Percentiles rank a stretch among this genome's conserved stretches.
Evolutionary conservation across 2,888 invertebrate species (phyloP).

Genomic region (Lepidochitona cinerea): DNA sequence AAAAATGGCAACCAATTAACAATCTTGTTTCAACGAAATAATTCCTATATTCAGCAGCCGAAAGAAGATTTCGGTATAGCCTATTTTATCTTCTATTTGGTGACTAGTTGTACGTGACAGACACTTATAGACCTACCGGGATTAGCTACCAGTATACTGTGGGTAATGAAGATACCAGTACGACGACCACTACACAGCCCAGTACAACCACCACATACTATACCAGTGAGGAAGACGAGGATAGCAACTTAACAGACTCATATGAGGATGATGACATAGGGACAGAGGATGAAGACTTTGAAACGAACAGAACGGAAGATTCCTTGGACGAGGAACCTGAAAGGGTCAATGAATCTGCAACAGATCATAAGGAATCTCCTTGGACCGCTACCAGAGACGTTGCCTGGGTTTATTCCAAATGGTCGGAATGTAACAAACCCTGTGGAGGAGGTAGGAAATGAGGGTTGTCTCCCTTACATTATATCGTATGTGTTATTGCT

Average conservation of each 20-base stretch:
- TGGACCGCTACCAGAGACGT: neutral
- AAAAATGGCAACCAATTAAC: no score
- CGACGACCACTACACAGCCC: neutral
- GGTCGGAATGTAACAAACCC: conserved; percentile 55
- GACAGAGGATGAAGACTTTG: neutral
- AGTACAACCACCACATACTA: conserved; percentile 27
- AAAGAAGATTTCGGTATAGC: no score
- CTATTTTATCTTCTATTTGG: conserved; percentile 47
- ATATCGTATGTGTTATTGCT: no score
- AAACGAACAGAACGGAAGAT: neutral
- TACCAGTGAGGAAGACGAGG: neutral
- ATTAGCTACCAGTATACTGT: conserved; percentile 46
- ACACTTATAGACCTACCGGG: conserved; percentile 23
- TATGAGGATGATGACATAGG: neutral
- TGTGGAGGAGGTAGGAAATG: conserved; percentile 51
- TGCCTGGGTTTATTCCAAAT: conserved; percentile 50
- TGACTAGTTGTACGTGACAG: conserved; percentile 12
- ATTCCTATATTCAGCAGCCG: no score
- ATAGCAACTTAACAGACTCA: no score
- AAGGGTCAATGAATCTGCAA: neutral
- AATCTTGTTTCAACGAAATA: no score
- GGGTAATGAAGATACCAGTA: neutral
- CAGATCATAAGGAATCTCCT: neutral
- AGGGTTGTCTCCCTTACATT: no score
- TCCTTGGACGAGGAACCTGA: conserved; percentile 1